These are phyloP conservation scores for Dendrocincla fuliginosa DNA, from an alignment of 2,797 vertebrate species.

Conservation along the genomic window DNA sequence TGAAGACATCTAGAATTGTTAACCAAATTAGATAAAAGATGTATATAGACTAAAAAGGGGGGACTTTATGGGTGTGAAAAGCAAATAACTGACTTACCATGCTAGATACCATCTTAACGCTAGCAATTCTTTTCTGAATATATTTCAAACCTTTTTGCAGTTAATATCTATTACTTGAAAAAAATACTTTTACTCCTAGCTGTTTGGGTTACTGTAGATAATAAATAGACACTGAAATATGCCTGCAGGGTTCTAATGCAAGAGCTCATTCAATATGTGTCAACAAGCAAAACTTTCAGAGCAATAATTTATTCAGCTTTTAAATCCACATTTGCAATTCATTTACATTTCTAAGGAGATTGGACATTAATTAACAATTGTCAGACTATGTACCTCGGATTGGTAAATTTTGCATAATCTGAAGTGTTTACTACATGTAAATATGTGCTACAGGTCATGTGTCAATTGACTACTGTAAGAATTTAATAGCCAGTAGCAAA, in stretches of 20 bases:
- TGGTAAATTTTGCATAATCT: not conserved
- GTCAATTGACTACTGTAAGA: not conserved
- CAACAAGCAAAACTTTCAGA: not conserved
- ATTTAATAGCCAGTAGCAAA: not conserved
- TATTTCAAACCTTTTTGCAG: not conserved
- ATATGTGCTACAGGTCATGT: not conserved
- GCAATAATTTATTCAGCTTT: not conserved
- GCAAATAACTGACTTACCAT: not conserved
- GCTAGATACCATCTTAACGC: not conserved
- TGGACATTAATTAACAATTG: not conserved
- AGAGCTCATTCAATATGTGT: not conserved
- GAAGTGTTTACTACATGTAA: not conserved
- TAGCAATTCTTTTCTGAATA: not conserved
- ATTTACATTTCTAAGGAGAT: not conserved
- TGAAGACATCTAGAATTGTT: not conserved
- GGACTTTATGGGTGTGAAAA: fast-evolving
- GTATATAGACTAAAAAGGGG: not conserved
- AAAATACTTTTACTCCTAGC: not conserved
- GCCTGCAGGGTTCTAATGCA: not conserved
- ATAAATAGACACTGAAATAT: not conserved
- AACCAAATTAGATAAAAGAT: not conserved
- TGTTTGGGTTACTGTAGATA: not conserved
- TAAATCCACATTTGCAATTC: not conserved
- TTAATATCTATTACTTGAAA: not conserved
- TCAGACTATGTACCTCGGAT: not conserved